These are phyloP conservation scores for Cygnus buccinator DNA, from an alignment of 2,113 vertebrate genomes.

Conservation along the genomic window DNA sequence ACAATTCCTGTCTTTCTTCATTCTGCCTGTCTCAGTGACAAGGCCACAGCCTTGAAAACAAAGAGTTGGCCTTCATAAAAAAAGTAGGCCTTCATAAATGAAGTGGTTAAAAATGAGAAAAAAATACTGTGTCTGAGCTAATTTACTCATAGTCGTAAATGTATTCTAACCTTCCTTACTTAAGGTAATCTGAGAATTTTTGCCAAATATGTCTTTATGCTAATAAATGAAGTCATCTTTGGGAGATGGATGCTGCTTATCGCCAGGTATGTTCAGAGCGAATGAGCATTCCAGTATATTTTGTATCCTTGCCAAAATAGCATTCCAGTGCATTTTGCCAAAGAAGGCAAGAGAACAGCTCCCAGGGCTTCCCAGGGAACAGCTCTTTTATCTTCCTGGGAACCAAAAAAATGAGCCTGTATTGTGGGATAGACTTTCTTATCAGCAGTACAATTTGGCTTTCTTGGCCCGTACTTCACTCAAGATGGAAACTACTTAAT, in stretches of 20 bases:
- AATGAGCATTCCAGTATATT: background rate
- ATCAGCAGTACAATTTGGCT: slow-evolving; percentile 5
- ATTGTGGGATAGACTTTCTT: background rate
- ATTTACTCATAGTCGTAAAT: slow-evolving; percentile 6
- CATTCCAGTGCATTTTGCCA: slow-evolving; percentile 3
- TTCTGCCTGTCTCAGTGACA: background rate
- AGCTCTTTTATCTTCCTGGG: slow-evolving; percentile 18
- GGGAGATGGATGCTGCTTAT: background rate
- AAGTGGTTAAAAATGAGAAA: background rate
- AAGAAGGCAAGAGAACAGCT: background rate
- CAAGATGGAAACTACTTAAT: slow-evolving; percentile 16
- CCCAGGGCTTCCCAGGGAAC: background rate
- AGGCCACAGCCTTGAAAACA: background rate
- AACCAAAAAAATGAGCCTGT: background rate
- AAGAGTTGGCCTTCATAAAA: background rate
- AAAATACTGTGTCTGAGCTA: background rate
- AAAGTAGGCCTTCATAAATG: background rate
- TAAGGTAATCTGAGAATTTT: background rate
- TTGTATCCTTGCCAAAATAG: slow-evolving; percentile 19
- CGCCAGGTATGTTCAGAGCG: background rate
- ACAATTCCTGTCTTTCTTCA: background rate
- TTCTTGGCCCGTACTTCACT: background rate
- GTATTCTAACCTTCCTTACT: background rate
- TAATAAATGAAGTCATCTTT: slow-evolving; percentile 10
- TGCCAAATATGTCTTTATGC: slow-evolving; percentile 25